These are phyloP conservation scores for Struthio camelus DNA, from an alignment of 2,113 vertebrate species.

Conservation along the genomic window DNA sequence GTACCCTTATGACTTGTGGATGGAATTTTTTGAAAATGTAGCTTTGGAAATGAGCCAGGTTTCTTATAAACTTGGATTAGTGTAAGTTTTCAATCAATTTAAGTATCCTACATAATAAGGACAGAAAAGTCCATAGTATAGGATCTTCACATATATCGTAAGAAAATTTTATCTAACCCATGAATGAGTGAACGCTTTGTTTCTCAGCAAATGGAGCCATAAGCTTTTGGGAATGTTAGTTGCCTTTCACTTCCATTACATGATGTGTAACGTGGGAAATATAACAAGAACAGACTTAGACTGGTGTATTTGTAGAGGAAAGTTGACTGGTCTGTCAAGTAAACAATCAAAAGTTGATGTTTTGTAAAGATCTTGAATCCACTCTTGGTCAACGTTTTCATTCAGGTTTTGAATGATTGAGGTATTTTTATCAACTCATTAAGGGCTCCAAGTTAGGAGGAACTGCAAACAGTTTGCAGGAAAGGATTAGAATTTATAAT, in stretches of 20 bases:
- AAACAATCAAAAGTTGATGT: not conserved
- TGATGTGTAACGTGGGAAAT: fast-evolving
- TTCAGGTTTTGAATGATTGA: not conserved
- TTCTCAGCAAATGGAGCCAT: not conserved
- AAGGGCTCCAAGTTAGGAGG: not conserved
- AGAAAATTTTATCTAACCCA: not conserved
- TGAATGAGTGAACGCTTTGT: not conserved
- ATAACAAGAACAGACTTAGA: not conserved
- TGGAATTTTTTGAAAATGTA: not conserved
- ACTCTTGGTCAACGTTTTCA: not conserved
- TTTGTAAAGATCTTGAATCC: not conserved
- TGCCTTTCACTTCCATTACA: not conserved
- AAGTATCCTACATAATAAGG: not conserved
- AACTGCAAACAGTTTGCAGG: not conserved
- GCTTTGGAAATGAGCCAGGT: not conserved
- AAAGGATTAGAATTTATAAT: not conserved
- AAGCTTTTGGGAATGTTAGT: not conserved
- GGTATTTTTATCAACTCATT: not conserved
- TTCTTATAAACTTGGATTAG: not conserved
- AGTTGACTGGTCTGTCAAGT: not conserved
- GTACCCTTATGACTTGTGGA: not conserved
- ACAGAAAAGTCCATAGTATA: not conserved
- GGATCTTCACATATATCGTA: not conserved
- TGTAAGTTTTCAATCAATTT: not conserved
- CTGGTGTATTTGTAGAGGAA: not conserved